Evolutionary conservation across 2,888 invertebrate genomes (phyloP).

Genomic region (Aleiodes leptofemur): DNA sequence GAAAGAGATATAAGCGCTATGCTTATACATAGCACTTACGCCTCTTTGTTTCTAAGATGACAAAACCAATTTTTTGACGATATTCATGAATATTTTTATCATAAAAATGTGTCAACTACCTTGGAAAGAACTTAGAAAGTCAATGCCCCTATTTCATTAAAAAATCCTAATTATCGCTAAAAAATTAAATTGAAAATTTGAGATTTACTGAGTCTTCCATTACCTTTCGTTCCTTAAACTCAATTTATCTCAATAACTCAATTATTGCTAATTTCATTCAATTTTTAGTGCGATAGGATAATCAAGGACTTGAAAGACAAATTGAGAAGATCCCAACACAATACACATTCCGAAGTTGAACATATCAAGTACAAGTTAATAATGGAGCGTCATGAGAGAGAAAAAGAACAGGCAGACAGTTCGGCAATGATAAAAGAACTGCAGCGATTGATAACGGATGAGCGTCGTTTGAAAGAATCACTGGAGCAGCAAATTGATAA

Average conservation of each 20-base stretch:
- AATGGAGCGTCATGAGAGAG: conserved; percentile 87
- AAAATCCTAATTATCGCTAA: no score
- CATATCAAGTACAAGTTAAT: conserved; percentile 85
- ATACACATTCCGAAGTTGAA: conserved; percentile 80
- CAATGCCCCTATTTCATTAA: no score
- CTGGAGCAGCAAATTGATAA: conserved; percentile 81
- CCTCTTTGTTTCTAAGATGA: no score
- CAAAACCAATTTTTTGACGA: no score
- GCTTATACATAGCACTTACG: no score
- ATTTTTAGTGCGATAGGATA: conserved; percentile 79
- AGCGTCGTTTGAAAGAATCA: conserved; percentile 85
- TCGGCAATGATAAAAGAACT: conserved; percentile 87
- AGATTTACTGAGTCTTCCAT: no score
- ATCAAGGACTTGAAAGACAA: conserved; percentile 80
- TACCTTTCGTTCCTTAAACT: no score
- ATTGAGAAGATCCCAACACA: conserved; percentile 78
- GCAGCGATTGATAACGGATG: conserved; percentile 85
- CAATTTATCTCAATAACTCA: not conserved
- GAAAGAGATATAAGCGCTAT: no score
- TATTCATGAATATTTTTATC: no score
- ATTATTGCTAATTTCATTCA: conserved; percentile 18
- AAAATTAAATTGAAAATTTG: no score
- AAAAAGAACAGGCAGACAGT: conserved; percentile 88
- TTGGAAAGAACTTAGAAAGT: no score
- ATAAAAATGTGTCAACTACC: no score